phyloP scores from a whole-genome alignment of 2,797 vertebrate species.

The Clamator glandarius region DNA sequence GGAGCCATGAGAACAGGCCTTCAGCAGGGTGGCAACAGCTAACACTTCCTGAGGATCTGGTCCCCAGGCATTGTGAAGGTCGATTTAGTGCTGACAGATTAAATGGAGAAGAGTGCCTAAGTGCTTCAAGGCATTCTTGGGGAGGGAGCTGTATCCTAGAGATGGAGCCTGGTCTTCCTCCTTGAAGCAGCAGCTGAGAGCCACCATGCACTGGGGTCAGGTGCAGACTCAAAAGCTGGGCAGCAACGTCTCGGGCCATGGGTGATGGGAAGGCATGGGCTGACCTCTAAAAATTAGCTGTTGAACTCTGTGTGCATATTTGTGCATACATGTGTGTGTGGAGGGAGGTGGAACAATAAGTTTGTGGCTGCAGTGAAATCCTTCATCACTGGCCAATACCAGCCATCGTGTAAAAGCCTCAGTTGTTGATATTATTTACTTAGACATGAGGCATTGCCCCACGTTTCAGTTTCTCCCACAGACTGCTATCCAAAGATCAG shows the following conservation, averaged over 20 bases:
- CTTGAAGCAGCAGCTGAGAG: background rate
- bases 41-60: background rate
- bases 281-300: background rate
- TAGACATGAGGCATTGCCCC: background rate
- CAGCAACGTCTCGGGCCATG: fast-evolving
- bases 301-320: background rate
- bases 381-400: background rate
- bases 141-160: background rate
- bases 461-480: constrained; percentile 17
- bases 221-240: background rate
- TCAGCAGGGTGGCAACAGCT: background rate
- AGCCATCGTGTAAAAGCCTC: background rate
- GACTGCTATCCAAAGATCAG: background rate
- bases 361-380: constrained; percentile 40
- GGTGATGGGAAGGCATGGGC: background rate
- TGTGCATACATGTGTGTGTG: background rate
- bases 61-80: fast-evolving
- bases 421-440: constrained; percentile 15
- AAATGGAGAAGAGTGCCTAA: background rate
- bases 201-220: fast-evolving
- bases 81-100: background rate
- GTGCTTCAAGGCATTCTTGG: background rate
- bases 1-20: background rate
- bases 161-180: background rate
- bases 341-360: constrained; percentile 32